A percentile compares a stretch with the other conserved stretches of the same genome.
Conservation (phyloP, 2,797 vertebrate genomes). For the Lophius americanus region DNA sequence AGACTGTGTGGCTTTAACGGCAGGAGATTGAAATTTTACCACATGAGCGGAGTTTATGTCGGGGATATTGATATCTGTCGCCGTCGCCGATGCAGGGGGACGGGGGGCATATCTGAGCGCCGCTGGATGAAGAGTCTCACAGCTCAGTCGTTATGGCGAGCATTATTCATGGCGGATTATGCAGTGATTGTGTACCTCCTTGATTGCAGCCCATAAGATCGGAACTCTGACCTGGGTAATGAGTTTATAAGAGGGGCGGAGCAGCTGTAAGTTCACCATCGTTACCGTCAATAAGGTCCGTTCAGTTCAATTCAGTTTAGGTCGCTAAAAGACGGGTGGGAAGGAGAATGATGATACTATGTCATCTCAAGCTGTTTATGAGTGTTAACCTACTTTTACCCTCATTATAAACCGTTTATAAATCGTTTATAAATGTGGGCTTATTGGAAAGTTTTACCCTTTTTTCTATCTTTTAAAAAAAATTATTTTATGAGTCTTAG, state of each 20-base stretch:
- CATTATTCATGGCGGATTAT: constrained; percentile 25
- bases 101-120: neutral
- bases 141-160: constrained; percentile 4
- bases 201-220: constrained; percentile 14
- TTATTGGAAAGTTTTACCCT: too few relatives aligned
- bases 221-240: constrained; percentile 33
- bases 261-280: constrained; percentile 21
- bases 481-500: too few relatives aligned
- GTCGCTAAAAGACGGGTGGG: neutral
- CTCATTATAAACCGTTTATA: too few relatives aligned
- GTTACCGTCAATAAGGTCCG: constrained; percentile 19
- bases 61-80: constrained; percentile 1
- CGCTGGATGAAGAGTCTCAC: neutral
- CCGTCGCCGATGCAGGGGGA: constrained; percentile 1
- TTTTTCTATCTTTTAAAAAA: too few relatives aligned
- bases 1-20: constrained; percentile 8
- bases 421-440: too few relatives aligned
- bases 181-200: neutral
- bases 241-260: constrained; percentile 6
- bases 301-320: neutral
- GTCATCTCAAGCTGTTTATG: too few relatives aligned
- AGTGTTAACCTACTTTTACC: too few relatives aligned
- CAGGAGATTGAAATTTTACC: constrained; percentile 1
- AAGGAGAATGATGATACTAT: neutral
- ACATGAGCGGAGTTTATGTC: constrained; percentile 17